phyloP scores from a whole-genome alignment of 2,113 vertebrate species.

The Tragelaphus imberbis region DNA sequence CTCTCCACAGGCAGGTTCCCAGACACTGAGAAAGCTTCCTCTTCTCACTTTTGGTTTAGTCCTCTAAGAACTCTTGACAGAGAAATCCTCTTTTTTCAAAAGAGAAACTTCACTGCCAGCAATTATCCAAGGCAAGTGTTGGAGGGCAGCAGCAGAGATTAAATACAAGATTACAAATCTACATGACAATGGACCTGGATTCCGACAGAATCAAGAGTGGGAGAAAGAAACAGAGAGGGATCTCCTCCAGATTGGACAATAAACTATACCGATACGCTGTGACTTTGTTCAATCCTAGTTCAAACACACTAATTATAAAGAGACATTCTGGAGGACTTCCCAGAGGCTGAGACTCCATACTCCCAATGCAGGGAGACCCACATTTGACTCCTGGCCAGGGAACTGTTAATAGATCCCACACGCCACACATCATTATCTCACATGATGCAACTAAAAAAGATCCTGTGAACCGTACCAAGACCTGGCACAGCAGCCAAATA shows the following conservation, averaged over 20 bases:
- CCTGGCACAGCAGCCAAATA: not conserved
- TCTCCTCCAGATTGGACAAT: not conserved
- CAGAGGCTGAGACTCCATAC: not conserved
- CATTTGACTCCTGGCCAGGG: not conserved
- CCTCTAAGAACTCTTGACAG: not conserved
- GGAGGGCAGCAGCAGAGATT: not conserved
- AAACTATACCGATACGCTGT: not conserved
- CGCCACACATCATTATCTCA: rapidly evolving
- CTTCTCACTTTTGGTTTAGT: not conserved
- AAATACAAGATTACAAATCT: not conserved
- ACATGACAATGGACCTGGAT: not conserved
- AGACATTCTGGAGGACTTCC: not conserved
- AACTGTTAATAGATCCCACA: not conserved
- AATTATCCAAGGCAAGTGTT: not conserved
- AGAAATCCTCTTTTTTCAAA: not conserved
- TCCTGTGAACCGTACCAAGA: not conserved
- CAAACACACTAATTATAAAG: not conserved
- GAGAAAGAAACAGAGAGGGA: not conserved
- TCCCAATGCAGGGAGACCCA: not conserved
- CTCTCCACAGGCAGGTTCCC: not conserved
- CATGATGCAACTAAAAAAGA: not conserved
- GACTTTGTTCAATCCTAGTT: not conserved
- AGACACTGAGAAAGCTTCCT: not conserved
- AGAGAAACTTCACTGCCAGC: not conserved
- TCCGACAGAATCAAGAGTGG: not conserved